Base-by-base conservation (phyloP, 2,888 invertebrate species). In the Ferdinandea cuprea region DNA sequence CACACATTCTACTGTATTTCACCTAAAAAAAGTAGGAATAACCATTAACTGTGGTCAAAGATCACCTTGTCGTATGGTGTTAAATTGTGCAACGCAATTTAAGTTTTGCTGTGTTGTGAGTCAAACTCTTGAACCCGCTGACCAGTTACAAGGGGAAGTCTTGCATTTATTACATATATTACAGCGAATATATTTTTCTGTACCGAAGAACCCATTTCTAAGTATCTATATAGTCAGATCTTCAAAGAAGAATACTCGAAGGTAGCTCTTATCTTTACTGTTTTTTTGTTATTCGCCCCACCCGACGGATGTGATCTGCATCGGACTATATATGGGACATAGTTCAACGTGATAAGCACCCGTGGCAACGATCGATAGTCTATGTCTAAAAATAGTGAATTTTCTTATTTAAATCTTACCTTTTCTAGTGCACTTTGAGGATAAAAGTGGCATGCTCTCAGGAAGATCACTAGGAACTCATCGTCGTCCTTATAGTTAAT, bases 371-470 rank as follows among this genome's bases (percentile, higher is more conserved):
- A 13, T 35, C 25, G 28, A 42, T 9, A 32, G 9, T 46, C 13
- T 11, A 7, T 32, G 44, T 56, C 3, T 54, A 32, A 46, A 65
- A 32, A 61, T 66, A 66, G 4, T 37, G n/a, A 52, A n/a, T 15
- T 30, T 13, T 13, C 9, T 30, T 48, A 28, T 19, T 66, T 28
- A 2, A 56, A 30, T 84, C 87, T 83, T 89, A 95, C 96, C 92
- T 96, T 91, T 88, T 94, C 94, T 71, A 94, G 91, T 0, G 96
- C 96, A 90, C 96, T 96, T 87, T 96, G 93, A 0, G 96, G 94
- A 87, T 96, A 96, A 92, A 93, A 97, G 89, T 97, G 96, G 91
- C 95, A 95, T 25, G 96, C 95, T 74, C 97, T 93, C 72, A 97
- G 91, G 88, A 96, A 96, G 83, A 95, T 94, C n/a, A 94, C 92